phyloP scores from a whole-genome alignment of 2,888 invertebrate species.

The Campoplex nolae region DNA sequence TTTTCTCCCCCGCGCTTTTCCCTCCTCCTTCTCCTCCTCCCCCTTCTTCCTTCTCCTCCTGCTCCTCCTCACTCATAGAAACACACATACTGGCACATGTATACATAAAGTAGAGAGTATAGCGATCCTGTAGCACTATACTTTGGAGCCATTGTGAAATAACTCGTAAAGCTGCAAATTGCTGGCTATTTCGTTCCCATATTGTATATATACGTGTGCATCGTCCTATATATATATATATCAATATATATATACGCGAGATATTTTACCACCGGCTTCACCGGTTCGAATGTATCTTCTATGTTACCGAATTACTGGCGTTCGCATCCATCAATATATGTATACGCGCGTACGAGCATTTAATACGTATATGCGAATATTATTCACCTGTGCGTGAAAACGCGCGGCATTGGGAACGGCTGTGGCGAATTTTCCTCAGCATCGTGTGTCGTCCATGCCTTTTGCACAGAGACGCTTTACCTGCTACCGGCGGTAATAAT shows the following conservation, averaged over 20 bases:
- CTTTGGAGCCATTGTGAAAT: slow-evolving; percentile 85
- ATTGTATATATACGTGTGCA: slow-evolving; percentile 58
- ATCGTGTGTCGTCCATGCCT: no score
- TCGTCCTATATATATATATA: no score
- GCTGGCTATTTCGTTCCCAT: slow-evolving; percentile 83
- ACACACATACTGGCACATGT: slow-evolving; percentile 33
- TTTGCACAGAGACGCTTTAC: no score
- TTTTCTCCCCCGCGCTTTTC: neutral
- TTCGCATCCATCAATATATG: neutral
- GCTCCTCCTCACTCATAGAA: slow-evolving; percentile 12
- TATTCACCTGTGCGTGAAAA: slow-evolving; percentile 13
- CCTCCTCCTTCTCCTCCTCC: no score
- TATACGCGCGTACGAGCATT: neutral
- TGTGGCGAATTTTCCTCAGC: slow-evolving; percentile 39
- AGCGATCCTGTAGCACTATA: slow-evolving; percentile 81
- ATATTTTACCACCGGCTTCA: slow-evolving; percentile 65
- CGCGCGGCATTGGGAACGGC: no score
- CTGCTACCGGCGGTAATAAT: neutral
- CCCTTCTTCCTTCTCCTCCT: slow-evolving; percentile 45
- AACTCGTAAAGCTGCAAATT: slow-evolving; percentile 85
- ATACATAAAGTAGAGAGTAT: slow-evolving; percentile 50
- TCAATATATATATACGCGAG: neutral
- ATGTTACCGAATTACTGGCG: slow-evolving; percentile 53
- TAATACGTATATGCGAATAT: slow-evolving; percentile 1
- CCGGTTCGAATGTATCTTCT: slow-evolving; percentile 63